Evolutionary conservation across 1,140 invertebrate genomes (phyloP), one percentile per base, ranked within the genome.

Genomic region (Orius laevigatus): DNA sequence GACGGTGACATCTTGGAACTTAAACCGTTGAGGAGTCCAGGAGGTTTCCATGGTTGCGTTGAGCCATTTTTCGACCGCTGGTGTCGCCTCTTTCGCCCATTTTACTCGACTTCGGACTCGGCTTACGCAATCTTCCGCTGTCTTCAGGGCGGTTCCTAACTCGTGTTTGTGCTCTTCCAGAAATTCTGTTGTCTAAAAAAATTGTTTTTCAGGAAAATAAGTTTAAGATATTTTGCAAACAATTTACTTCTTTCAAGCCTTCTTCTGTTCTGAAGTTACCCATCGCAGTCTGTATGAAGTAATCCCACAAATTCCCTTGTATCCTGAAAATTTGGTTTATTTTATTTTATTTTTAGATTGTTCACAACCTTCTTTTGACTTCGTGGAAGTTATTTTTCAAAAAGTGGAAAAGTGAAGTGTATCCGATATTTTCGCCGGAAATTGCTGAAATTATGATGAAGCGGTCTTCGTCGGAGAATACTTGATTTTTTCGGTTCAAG

Each of bases 391-490:
- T 72, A 5, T 73, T 66, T 11, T 63, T 63, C 1, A 85, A 58
- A 60, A 81, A 80, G 50, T 76, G 67, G 51, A 81, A 81, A 2
- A 85, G 63, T 0, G 74, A 74, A 0, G 69, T 75, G 53, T 81
- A 78, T 1, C 79, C 80, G 47, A 69, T 70, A 10, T 76, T 69
- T 18, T 71, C 68, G 2, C 76, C 72, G 2, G 74, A 74, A 31
- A 85, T 56, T 67, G 78, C 79, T 43, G 71, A 78, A 47, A 81
- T 76, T 48, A 83, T 79, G 6, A 83, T 58, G 54, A 78, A 75
- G 36, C 78, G 65, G 51, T 85, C 81, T 5, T 73, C 76, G 53
- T 82, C 79, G 0, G 75, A 76, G 53, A 84, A 81, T 53, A 78
- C 79, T 0, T 66, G 68, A 53, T 80, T 75, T 20, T 55, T 53